Evolutionary conservation across 2,113 vertebrate species (phyloP).

Genomic region (Scortum barcoo): DNA sequence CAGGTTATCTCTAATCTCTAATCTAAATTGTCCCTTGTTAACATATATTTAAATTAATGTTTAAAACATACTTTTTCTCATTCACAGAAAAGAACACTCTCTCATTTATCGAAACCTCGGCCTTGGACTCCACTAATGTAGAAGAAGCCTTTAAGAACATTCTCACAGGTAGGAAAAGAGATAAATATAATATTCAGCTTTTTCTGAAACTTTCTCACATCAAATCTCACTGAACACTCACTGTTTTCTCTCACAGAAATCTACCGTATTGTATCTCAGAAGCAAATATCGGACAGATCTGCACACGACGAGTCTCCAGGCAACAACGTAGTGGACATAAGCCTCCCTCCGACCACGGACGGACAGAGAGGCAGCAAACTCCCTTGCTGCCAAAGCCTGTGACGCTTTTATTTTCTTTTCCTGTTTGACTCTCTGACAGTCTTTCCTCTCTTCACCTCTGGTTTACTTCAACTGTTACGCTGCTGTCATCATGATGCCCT

Average conservation of each 20-base stretch:
- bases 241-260: slow-evolving; percentile 87
- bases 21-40: not conserved
- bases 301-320: slow-evolving; percentile 95
- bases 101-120: slow-evolving; percentile 98
- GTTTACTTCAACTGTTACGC: slow-evolving; percentile 81
- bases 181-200: not conserved
- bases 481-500: slow-evolving; percentile 76
- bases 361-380: slow-evolving; percentile 95
- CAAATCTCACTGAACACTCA: not conserved
- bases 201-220: not conserved
- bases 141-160: slow-evolving; percentile 99
- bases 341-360: slow-evolving; percentile 94
- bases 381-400: slow-evolving; percentile 97
- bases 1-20: no score
- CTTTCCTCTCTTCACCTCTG: slow-evolving; percentile 71
- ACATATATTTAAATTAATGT: not conserved
- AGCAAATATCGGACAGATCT: slow-evolving; percentile 95
- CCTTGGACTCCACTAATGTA: slow-evolving; percentile 97
- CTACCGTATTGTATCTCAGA: slow-evolving; percentile 98
- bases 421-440: slow-evolving; percentile 51
- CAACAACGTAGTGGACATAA: slow-evolving; percentile 98
- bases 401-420: slow-evolving; percentile 76
- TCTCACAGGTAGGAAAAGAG: slow-evolving; percentile 88
- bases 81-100: slow-evolving; percentile 95
- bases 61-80: slow-evolving; percentile 35